Conservation (phyloP, 2,797 vertebrate species). For the Paguma larvata region DNA sequence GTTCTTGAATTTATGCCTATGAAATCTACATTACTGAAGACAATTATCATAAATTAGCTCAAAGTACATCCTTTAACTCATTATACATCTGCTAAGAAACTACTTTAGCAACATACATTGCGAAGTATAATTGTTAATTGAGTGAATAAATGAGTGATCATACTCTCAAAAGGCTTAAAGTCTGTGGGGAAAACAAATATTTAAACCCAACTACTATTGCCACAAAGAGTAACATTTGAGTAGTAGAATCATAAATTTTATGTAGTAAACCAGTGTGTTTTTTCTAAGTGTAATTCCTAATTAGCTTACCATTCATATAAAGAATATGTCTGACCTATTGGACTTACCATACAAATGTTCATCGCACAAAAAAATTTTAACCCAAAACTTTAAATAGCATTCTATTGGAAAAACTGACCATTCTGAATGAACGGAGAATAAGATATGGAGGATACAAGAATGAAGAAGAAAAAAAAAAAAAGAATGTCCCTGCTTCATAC, state of each 20-base stretch:
- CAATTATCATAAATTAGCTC: conserved; percentile 21
- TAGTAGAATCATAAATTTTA: background rate
- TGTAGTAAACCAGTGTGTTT: background rate
- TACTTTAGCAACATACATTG: background rate
- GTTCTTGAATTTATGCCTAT: background rate
- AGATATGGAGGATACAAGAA: background rate
- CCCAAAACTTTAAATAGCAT: background rate
- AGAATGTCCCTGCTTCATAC: background rate
- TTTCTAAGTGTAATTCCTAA: background rate
- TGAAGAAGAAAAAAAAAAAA: background rate
- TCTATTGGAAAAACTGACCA: background rate
- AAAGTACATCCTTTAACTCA: background rate
- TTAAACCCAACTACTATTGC: background rate
- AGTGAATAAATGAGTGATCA: background rate
- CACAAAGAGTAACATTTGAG: background rate
- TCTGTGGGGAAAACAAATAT: background rate
- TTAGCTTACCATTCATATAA: background rate
- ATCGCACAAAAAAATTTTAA: background rate
- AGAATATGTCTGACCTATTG: background rate
- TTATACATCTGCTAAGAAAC: background rate
- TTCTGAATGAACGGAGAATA: background rate
- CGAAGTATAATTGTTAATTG: background rate
- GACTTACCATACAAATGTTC: background rate
- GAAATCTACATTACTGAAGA: conserved; percentile 30
- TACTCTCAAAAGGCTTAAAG: background rate